Evolutionary conservation across 2,888 invertebrate genomes (phyloP).

Genomic region (Crepidodera aurea): DNA sequence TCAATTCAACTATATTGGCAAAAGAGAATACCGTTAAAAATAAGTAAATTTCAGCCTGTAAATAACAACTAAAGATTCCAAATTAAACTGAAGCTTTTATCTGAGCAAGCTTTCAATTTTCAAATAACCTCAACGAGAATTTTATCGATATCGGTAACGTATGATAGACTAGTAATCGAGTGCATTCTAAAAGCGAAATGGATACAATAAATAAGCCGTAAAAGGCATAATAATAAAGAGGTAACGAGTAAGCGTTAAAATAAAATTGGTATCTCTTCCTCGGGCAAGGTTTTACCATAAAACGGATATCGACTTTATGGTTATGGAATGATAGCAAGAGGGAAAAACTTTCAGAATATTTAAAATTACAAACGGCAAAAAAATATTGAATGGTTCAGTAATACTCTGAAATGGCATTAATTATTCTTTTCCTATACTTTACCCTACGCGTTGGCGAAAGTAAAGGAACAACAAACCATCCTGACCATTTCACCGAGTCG

Average conservation of each 20-base stretch:
- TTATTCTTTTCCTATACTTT: too few species aligned
- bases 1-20: too few species aligned
- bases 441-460: too few species aligned
- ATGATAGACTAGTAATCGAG: constrained; percentile 4
- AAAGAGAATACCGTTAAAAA: too few species aligned
- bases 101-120: background rate
- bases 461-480: too few species aligned
- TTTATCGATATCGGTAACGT: background rate
- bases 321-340: background rate
- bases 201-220: constrained; percentile 12
- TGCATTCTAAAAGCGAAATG: background rate
- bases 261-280: constrained; percentile 24
- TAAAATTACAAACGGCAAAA: too few species aligned
- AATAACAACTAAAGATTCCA: too few species aligned
- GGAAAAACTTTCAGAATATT: too few species aligned
- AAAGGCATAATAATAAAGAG: constrained; percentile 23
- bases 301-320: constrained; percentile 18
- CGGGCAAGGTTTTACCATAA: constrained; percentile 21
- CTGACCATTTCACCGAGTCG: too few species aligned
- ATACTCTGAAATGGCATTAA: too few species aligned
- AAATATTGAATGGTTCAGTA: too few species aligned
- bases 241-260: constrained; percentile 17
- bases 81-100: background rate
- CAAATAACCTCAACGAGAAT: background rate
- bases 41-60: too few species aligned